Conservation (phyloP, 2,888 invertebrate species). For the Neoaliturus tenellus region DNA sequence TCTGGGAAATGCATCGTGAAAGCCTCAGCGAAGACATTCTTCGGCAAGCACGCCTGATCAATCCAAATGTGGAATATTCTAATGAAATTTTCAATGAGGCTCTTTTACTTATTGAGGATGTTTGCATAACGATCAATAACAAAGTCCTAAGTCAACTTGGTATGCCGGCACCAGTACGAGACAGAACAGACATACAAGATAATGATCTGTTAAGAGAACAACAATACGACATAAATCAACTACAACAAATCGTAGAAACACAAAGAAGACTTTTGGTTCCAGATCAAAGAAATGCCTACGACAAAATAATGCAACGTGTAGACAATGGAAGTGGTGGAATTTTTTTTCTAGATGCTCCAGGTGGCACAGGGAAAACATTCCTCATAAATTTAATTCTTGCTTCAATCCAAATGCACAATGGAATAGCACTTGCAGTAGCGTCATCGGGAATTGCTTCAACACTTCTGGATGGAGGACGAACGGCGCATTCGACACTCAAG, state of each 20-base stretch:
- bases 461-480: too few species aligned
- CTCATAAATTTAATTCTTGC: conserved; percentile 66
- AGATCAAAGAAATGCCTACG: conserved; percentile 45
- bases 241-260: conserved; percentile 58
- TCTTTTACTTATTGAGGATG: conserved; percentile 67
- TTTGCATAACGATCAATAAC: conserved; percentile 63
- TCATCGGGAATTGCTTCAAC: too few species aligned
- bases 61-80: not conserved
- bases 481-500: too few species aligned
- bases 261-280: conserved; percentile 35
- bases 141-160: conserved; percentile 57
- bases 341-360: conserved; percentile 65
- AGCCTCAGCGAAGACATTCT: conserved; percentile 59
- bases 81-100: conserved; percentile 68
- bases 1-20: conserved; percentile 67
- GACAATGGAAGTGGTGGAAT: conserved; percentile 47
- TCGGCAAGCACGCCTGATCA: not conserved
- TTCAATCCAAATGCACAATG: conserved; percentile 67
- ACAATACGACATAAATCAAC: conserved; percentile 62
- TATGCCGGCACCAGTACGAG: conserved; percentile 34
- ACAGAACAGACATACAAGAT: not conserved
- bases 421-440: conserved; percentile 70
- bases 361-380: too few species aligned
- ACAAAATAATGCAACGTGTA: conserved; percentile 48
- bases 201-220: conserved; percentile 64